Base-by-base conservation (phyloP, 1,140 invertebrate species). In the Archivesica marissinica region DNA sequence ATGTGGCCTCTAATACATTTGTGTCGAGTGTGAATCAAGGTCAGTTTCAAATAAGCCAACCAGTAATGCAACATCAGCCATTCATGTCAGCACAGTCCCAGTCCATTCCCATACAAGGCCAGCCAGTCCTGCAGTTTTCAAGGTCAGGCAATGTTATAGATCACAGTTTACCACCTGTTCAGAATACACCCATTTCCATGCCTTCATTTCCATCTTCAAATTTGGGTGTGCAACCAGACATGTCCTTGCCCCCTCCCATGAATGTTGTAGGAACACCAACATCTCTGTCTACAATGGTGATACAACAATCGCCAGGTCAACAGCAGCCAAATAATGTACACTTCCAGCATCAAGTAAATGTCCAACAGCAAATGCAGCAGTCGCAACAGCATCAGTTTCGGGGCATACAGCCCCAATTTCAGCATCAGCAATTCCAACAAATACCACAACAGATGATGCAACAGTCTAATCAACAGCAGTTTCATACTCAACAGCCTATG, bases 161-260 rank as follows among this genome's bases (percentile, higher is more conserved):
- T 38, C 76, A 61, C 28, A 78, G 76, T 78, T 64, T 78, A 28
- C 59, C 76, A 64, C 59, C 76, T 30, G 76, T 78, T 0, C 52
- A 59, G n/a, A 78, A 78, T 47, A 28, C 68, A 50, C 68, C 41
- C 7, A 47, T 72, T 15, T 33, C 68, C 0, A 30, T 72, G 41
- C 44, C 68, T 17, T 44, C 41, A 2, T 33, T 28, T n/a, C 39
- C 66, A n/a, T 44, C 41, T 47, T 17, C 23, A 15, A 30, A 13
- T 47, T n/a, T 59, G n/a, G 54, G 50, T 39, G 38, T 30, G 1
- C 11, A 35, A 59, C 74, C 76, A 59, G 76, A 78, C 44, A 81
- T 81, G 78, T 81, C 78, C 3, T 41, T 81, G 13, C 61, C 78
- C 3, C 76, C 78, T 17, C 1, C 54, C 9, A 54, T 50, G 41